Percentiles rank a stretch among this genome's conserved stretches.
Evolutionary conservation across 2,888 invertebrate genomes (phyloP).

Genomic region (Limenitis camilla): DNA sequence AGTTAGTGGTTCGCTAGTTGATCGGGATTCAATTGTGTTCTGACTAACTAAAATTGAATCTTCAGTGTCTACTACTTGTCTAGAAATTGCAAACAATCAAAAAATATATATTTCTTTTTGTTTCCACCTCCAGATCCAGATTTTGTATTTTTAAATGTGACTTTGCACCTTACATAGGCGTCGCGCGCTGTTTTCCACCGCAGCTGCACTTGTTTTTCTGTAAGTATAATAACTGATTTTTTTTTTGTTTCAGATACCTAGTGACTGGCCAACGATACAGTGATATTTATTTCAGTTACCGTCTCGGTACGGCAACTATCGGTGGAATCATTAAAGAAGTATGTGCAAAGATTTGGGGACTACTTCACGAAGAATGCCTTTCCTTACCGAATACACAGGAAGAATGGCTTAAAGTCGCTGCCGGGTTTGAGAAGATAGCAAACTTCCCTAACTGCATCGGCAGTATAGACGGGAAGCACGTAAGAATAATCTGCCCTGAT

Average conservation of each 20-base stretch:
- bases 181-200: constrained; percentile 28
- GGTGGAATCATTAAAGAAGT: constrained; percentile 32
- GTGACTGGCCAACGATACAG: constrained; percentile 32
- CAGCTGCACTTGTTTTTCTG: constrained; percentile 26
- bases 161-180: too few relatives aligned
- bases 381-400: constrained; percentile 6
- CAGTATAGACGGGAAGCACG: constrained; percentile 17
- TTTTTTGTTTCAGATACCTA: constrained; percentile 30
- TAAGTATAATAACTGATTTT: constrained; percentile 20
- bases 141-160: constrained; percentile 22
- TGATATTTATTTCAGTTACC: constrained; percentile 33
- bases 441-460: constrained; percentile 19
- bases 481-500: background rate
- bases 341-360: constrained; percentile 32
- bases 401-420: constrained; percentile 1
- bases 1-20: constrained; percentile 6
- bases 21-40: constrained; percentile 6
- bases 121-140: constrained; percentile 27
- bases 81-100: constrained; percentile 26
- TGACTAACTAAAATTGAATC: constrained; percentile 26
- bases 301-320: constrained; percentile 35
- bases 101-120: constrained; percentile 25
- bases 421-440: constrained; percentile 19
- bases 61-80: constrained; percentile 5
- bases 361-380: constrained; percentile 24